These are phyloP conservation scores for Geotrypetes seraphini DNA, from an alignment of 2,797 vertebrate species.

Conservation along the genomic window DNA sequence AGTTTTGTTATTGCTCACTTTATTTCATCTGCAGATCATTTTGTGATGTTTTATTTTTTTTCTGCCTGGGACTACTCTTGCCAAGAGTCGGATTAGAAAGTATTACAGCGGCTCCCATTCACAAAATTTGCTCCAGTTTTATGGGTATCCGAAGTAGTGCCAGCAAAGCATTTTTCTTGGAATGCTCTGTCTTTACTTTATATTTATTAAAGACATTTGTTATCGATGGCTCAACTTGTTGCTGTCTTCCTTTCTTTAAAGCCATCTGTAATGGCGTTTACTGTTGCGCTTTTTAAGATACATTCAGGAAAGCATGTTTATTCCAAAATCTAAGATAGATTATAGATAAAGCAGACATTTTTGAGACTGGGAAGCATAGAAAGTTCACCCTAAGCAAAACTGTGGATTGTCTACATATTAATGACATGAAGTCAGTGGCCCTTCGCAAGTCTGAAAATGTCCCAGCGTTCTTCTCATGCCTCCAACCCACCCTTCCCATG, in stretches of 20 bases:
- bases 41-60: conserved; percentile 3
- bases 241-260: conserved; percentile 7
- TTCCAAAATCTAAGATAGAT: not conserved
- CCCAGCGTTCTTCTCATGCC: too few relatives aligned
- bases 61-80: not conserved
- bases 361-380: not conserved
- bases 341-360: not conserved
- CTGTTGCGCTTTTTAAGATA: not conserved
- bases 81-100: conserved; percentile 14
- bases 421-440: too few relatives aligned
- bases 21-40: conserved; percentile 12
- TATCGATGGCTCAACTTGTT: not conserved
- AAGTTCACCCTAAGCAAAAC: too few relatives aligned
- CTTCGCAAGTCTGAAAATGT: too few relatives aligned
- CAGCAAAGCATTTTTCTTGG: conserved; percentile 33
- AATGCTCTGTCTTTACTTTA: not conserved
- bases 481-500: too few relatives aligned
- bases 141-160: conserved; percentile 11
- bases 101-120: conserved; percentile 6
- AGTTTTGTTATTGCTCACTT: conserved; percentile 1
- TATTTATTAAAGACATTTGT: conserved; percentile 19
- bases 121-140: conserved; percentile 21
- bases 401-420: too few relatives aligned
- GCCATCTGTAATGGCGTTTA: not conserved
- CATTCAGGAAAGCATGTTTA: not conserved